These are phyloP conservation scores for Tineola bisselliella DNA, from an alignment of 2,888 invertebrate genomes.

Conservation along the genomic window DNA sequence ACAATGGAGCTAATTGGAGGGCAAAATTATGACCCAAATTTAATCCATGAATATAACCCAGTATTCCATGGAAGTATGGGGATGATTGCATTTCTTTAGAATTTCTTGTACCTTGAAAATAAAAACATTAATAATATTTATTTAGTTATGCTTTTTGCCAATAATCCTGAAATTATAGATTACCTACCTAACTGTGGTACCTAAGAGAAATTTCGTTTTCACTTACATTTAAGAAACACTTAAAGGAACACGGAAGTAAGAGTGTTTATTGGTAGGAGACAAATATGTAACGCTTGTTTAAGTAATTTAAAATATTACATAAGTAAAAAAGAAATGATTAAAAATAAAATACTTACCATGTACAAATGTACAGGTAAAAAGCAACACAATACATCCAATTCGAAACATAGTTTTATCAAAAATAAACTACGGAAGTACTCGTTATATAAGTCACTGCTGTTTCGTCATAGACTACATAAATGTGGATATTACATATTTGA, in stretches of 20 bases:
- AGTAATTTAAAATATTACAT: no score
- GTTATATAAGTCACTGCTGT: not conserved
- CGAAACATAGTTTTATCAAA: not conserved
- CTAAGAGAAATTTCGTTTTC: no score
- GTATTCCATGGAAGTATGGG: conserved; percentile 23
- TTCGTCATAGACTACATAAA: not conserved
- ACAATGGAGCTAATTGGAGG: conserved; percentile 23
- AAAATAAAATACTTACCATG: not conserved
- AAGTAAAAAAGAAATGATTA: no score
- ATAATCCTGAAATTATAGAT: no score
- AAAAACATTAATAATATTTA: not conserved
- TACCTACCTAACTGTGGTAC: no score
- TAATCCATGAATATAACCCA: conserved; percentile 27
- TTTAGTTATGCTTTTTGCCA: no score
- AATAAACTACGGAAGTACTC: not conserved
- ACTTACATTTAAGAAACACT: no score
- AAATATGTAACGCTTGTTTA: no score
- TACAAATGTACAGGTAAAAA: not conserved
- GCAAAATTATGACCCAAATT: conserved; percentile 26
- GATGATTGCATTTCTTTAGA: conserved; percentile 17
- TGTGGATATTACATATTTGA: no score
- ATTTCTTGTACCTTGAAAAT: conserved; percentile 20
- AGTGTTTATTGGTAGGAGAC: no score
- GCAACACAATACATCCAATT: not conserved
- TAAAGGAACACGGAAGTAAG: no score